Base-by-base conservation (phyloP, 2,888 invertebrate species). In the Teinopalpus imperialis region DNA sequence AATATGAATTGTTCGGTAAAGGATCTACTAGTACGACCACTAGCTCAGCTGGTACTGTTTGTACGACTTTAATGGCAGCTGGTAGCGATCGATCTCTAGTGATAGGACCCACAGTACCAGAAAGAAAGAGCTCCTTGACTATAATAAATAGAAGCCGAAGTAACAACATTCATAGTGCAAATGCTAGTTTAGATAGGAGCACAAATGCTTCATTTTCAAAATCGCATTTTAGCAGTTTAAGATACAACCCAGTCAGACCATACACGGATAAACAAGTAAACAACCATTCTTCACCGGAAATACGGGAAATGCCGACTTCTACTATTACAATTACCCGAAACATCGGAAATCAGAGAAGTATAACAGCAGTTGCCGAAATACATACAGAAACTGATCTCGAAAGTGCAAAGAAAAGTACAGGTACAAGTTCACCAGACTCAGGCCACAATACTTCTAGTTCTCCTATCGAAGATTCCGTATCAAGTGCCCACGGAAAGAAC, bases 1-100 rank as follows among this genome's bases (percentile, higher is more conserved):
- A 97, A 73, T 97, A 97, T 66, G 97, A 97, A 79, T 81, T 97
- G 23, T 97, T 96, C 70, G 97, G 97, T n/a, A 93, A 95, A 79
- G 97, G 97, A 1, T 96, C 95, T 1, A 97, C 97, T 0, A 96
- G 95, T 39, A 97, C 97, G 0, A 97, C 97, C 0, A 95, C 96
- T 0, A 96, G 96, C 68, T 96, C 96, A 0, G 96, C 96, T 30
- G 96, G 96, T 40, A 97, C 97, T 0, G 96, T 97, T 10, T 96
- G 96, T 66, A 96, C 96, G 0, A 94, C 96, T 1, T 73, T 96
- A 43, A 89, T 94, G 86, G 94, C 94, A 5, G 91, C 92, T 24
- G 91, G 90, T 44, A 93, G 93, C 61, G 91, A 91, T 59, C 83
- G 90, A 54, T 92, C 92, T 21, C 73, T 92, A 47, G 81, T 90